Percentiles rank a stretch among this genome's conserved stretches.
phyloP scores from a whole-genome alignment of 2,888 invertebrate genomes.

The Dynastes maya region DNA sequence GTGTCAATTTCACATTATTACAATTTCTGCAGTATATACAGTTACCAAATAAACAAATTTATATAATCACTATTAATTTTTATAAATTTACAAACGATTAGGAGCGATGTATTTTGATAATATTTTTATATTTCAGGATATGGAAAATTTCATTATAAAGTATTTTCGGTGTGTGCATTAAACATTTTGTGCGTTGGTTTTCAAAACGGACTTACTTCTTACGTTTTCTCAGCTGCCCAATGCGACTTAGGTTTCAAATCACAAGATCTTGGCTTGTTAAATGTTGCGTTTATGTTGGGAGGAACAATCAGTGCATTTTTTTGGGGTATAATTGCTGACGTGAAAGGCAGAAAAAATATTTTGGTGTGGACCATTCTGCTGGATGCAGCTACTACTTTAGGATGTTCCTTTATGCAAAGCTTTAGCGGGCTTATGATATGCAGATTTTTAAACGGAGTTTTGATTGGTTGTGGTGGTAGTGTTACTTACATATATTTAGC shows the following conservation, averaged over 20 bases:
- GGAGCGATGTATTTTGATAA: background rate
- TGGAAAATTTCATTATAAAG: slow-evolving; percentile 79
- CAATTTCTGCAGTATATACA: no score
- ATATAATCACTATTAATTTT: background rate
- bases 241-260: slow-evolving; percentile 80
- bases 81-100: no score
- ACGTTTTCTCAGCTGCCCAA: slow-evolving; percentile 81
- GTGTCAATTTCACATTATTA: no score
- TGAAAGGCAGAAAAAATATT: slow-evolving; percentile 78
- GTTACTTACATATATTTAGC: slow-evolving; percentile 78
- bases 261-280: slow-evolving; percentile 79
- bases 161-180: slow-evolving; percentile 77
- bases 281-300: slow-evolving; percentile 82
- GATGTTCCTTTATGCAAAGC: slow-evolving; percentile 75
- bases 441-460: slow-evolving; percentile 77
- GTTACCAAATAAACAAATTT: no score
- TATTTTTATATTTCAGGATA: slow-evolving; percentile 72
- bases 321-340: slow-evolving; percentile 87
- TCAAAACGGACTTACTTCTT: slow-evolving; percentile 80
- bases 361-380: slow-evolving; percentile 57
- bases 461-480: slow-evolving; percentile 76
- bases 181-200: slow-evolving; percentile 78
- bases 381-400: slow-evolving; percentile 73
- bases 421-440: slow-evolving; percentile 75
- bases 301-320: slow-evolving; percentile 83